Percentiles rank a stretch among this genome's conserved stretches.
These are phyloP conservation scores for Lepidonotus clava DNA, from an alignment of 2,888 invertebrate genomes.

Conservation along the genomic window DNA sequence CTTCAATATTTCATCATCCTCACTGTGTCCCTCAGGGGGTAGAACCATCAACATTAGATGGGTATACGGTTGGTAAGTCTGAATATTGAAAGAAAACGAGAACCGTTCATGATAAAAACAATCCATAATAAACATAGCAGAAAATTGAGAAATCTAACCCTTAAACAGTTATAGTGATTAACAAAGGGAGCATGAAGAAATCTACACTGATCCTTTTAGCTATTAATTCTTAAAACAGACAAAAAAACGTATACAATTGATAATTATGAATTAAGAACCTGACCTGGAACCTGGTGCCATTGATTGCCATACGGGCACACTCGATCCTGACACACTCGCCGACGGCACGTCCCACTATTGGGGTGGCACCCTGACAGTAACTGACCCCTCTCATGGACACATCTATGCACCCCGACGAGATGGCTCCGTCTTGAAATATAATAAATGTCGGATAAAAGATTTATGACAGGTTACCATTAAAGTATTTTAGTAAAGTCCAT, in stretches of 20 bases:
- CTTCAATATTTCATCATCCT: not conserved
- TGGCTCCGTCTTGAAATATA: not conserved
- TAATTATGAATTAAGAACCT: not conserved
- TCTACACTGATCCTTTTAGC: too few species aligned
- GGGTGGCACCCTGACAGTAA: not conserved
- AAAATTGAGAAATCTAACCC: too few species aligned
- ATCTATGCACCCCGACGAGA: not conserved
- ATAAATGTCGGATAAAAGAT: too few species aligned
- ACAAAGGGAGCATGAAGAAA: too few species aligned
- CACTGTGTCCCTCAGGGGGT: not conserved
- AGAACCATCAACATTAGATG: not conserved
- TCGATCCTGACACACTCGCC: not conserved
- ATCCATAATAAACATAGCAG: too few species aligned
- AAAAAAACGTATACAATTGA: not conserved
- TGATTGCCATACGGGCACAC: not conserved
- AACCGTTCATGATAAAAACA: too few species aligned
- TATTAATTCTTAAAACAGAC: too few species aligned
- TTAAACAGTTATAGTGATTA: too few species aligned
- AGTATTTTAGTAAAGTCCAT: too few species aligned
- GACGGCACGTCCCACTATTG: not conserved
- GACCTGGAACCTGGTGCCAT: conserved; percentile 21
- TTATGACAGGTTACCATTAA: too few species aligned
- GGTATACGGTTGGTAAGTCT: conserved; percentile 10
- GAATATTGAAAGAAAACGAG: too few species aligned
- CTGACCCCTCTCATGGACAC: conserved; percentile 20